Evolutionary conservation across 2,888 invertebrate species (phyloP).

Genomic region (Brachylomia viminalis): DNA sequence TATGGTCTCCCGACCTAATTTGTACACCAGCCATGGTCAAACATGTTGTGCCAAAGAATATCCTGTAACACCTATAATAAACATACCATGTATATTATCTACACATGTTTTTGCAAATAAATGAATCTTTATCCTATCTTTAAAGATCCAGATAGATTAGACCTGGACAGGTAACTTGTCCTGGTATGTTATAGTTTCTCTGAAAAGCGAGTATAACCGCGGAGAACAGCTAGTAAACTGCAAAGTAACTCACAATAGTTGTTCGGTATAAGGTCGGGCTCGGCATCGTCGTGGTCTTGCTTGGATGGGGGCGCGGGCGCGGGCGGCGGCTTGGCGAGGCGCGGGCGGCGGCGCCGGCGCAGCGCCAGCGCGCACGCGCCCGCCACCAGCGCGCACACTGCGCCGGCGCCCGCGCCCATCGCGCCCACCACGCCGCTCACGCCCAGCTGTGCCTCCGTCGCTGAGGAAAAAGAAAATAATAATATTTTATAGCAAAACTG

Average conservation of each 20-base stretch:
- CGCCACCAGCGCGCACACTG: conserved; percentile 78
- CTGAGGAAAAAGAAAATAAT: conserved; percentile 66
- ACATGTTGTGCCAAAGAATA: too few species aligned
- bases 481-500: background rate
- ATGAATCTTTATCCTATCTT: too few species aligned
- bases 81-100: too few species aligned
- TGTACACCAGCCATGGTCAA: too few species aligned
- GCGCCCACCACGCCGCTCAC: conserved; percentile 81
- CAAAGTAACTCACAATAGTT: conserved; percentile 82
- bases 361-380: conserved; percentile 79
- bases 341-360: conserved; percentile 76
- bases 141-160: background rate
- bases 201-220: background rate
- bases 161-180: background rate
- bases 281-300: conserved; percentile 83
- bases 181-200: background rate
- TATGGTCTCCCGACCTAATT: too few species aligned
- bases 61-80: too few species aligned
- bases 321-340: conserved; percentile 73
- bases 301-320: conserved; percentile 67
- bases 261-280: conserved; percentile 88
- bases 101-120: too few species aligned
- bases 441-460: conserved; percentile 81
- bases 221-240: background rate
- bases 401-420: conserved; percentile 78